These are phyloP conservation scores for Linnaemya tessellans DNA, from an alignment of 2,888 invertebrate genomes.

Conservation along the genomic window DNA sequence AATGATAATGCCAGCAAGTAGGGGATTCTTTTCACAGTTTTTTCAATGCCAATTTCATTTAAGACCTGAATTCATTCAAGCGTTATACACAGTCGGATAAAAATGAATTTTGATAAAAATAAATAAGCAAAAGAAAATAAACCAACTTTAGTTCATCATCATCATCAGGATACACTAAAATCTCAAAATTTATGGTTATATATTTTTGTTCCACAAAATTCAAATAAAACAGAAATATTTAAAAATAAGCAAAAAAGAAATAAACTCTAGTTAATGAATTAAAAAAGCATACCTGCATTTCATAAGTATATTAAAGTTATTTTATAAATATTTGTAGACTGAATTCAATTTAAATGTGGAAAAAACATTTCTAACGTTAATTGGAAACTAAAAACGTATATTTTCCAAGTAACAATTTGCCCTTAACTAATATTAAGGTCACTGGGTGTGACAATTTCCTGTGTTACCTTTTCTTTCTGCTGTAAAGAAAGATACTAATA, in stretches of 20 bases:
- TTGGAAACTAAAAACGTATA: not conserved
- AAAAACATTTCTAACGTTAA: not conserved
- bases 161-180: constrained; percentile 23
- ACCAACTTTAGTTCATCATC: constrained; percentile 60
- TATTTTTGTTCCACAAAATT: constrained; percentile 36
- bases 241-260: constrained; percentile 16
- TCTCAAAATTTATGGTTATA: not conserved
- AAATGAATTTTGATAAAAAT: constrained; percentile 63
- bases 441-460: constrained; percentile 71
- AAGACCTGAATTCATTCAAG: constrained; percentile 71
- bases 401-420: constrained; percentile 47
- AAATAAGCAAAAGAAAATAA: constrained; percentile 21
- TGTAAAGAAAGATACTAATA: constrained; percentile 3
- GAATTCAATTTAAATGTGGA: constrained; percentile 41
- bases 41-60: constrained; percentile 56
- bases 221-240: not conserved
- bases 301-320: not conserved
- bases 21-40: constrained; percentile 50
- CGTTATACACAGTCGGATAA: constrained; percentile 68
- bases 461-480: constrained; percentile 18
- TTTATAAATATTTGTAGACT: constrained; percentile 26
- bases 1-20: constrained; percentile 9
- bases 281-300: constrained; percentile 36
- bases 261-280: constrained; percentile 50
- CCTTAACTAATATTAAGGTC: constrained; percentile 71